Evolutionary conservation across 1,140 invertebrate genomes (phyloP).

Genomic region (Drosophila simulans): DNA sequence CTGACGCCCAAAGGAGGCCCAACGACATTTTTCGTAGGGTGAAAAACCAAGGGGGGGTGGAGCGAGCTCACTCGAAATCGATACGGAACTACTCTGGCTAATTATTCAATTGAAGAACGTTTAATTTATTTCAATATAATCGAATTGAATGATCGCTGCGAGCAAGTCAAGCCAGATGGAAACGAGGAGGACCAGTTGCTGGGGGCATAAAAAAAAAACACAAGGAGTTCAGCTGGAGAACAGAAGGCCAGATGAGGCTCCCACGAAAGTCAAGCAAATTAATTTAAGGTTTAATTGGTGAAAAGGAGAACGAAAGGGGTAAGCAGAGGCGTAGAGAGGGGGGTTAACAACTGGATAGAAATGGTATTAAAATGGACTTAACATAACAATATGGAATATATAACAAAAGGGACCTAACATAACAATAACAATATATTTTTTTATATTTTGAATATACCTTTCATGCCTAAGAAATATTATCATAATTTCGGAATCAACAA

Average conservation of each 20-base stretch:
- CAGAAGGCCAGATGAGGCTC: slow-evolving; percentile 61
- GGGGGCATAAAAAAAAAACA: neutral
- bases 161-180: slow-evolving; percentile 23
- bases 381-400: too few species aligned
- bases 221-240: slow-evolving; percentile 23
- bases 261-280: slow-evolving; percentile 82
- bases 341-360: too few species aligned
- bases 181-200: slow-evolving; percentile 7
- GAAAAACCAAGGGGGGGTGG: neutral
- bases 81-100: slow-evolving; percentile 56
- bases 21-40: slow-evolving; percentile 13
- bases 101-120: slow-evolving; percentile 83
- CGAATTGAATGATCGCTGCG: slow-evolving; percentile 74
- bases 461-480: too few species aligned
- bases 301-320: slow-evolving; percentile 12
- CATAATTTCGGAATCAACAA: too few species aligned
- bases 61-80: slow-evolving; percentile 47
- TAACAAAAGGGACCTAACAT: neutral
- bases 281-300: slow-evolving; percentile 77
- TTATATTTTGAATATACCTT: too few species aligned
- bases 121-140: slow-evolving; percentile 84
- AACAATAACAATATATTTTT: too few species aligned
- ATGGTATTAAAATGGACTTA: too few species aligned
- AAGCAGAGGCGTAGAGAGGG: slow-evolving; percentile 1
- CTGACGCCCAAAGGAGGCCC: slow-evolving; percentile 60